Evolutionary conservation across 2,797 vertebrate species (phyloP).

Genomic region (Brachyrhaphis roseni): DNA sequence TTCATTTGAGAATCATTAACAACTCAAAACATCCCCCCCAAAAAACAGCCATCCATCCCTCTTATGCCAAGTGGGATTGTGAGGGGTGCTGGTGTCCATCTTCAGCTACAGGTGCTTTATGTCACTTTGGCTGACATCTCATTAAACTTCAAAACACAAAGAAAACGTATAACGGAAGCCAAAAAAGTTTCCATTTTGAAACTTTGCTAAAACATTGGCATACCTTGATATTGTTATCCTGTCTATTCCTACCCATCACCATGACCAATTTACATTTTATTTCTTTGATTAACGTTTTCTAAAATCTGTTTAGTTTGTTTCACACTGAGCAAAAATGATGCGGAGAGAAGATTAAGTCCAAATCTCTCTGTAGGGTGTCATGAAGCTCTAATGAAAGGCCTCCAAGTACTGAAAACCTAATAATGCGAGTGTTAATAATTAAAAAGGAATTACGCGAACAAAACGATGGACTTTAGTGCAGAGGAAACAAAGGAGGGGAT

Average conservation of each 20-base stretch:
- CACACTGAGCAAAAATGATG: neutral
- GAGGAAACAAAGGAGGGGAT: constrained; percentile 13
- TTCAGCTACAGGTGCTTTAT: neutral
- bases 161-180: neutral
- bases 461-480: constrained; percentile 79
- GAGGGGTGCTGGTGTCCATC: no score
- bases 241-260: neutral
- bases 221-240: neutral
- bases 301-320: neutral
- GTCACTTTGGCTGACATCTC: neutral
- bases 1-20: neutral
- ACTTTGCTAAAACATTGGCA: neutral
- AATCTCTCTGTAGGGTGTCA: constrained; percentile 62
- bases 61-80: no score
- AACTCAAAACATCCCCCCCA: neutral
- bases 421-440: constrained; percentile 96
- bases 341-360: constrained; percentile 4
- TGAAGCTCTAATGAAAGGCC: constrained; percentile 79
- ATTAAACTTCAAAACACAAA: neutral
- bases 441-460: constrained; percentile 87
- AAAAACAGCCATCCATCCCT: no score
- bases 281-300: neutral
- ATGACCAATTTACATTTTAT: neutral
- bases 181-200: neutral
- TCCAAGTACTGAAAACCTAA: constrained; percentile 90